Evolutionary conservation across 2,888 invertebrate genomes (phyloP).

Genomic region (Latrodectus hesperus): DNA sequence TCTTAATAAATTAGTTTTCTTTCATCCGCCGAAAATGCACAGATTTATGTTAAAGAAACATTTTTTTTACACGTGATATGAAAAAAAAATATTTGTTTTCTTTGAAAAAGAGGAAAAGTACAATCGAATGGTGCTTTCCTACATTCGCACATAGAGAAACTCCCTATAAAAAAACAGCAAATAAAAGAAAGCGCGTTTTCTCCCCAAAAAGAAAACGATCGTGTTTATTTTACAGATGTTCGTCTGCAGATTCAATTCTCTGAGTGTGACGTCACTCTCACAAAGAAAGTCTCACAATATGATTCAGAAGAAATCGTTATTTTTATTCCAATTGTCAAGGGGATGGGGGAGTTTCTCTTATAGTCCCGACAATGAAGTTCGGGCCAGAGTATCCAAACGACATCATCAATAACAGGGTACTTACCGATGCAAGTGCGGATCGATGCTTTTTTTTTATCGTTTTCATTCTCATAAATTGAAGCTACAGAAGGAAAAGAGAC

Average conservation of each 20-base stretch:
- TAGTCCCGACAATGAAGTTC: background rate
- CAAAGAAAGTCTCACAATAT: background rate
- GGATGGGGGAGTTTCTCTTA: slow-evolving; percentile 1
- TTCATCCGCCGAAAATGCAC: too few species aligned
- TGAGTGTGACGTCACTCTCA: slow-evolving; percentile 39
- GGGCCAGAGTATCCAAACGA: slow-evolving; percentile 3
- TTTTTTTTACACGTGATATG: too few species aligned
- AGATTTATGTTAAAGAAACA: too few species aligned
- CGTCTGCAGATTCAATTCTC: slow-evolving; percentile 28
- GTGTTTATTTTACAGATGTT: slow-evolving; percentile 62
- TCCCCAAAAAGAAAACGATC: slow-evolving; percentile 18
- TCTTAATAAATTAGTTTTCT: too few species aligned
- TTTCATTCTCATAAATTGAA: background rate
- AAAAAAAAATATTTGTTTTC: background rate
- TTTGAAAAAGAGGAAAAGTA: background rate
- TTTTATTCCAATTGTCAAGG: slow-evolving; percentile 39
- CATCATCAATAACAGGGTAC: slow-evolving; percentile 40
- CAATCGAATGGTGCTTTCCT: too few species aligned
- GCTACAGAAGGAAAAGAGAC: slow-evolving; percentile 39
- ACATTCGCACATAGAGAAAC: background rate
- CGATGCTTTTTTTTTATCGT: background rate
- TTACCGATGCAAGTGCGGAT: slow-evolving; percentile 3
- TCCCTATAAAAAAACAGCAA: slow-evolving; percentile 26
- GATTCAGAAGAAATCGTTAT: slow-evolving; percentile 43
- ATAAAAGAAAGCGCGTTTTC: slow-evolving; percentile 12